Evolutionary conservation across 2,113 vertebrate genomes (phyloP).

Genomic region (Helogale parvula): DNA sequence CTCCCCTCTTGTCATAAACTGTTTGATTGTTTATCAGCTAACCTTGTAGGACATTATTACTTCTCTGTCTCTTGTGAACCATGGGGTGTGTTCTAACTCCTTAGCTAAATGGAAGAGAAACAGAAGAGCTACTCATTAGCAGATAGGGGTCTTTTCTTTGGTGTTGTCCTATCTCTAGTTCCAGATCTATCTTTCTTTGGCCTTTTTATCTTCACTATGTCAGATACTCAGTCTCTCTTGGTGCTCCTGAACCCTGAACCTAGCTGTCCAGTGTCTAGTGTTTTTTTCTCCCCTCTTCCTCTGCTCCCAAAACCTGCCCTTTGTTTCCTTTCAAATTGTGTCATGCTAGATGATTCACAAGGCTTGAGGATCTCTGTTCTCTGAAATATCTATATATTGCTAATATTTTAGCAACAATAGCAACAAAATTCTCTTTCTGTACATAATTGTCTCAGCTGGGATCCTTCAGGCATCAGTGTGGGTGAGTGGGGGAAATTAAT

Average conservation of each 20-base stretch:
- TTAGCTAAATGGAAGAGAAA: not conserved
- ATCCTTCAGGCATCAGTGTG: not conserved
- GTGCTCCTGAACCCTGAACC: not conserved
- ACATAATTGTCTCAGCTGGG: not conserved
- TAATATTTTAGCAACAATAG: not conserved
- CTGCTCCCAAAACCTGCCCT: not conserved
- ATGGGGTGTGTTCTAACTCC: not conserved
- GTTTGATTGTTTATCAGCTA: conserved; percentile 16
- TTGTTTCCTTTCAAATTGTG: not conserved
- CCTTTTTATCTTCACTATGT: not conserved
- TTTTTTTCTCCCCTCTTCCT: not conserved
- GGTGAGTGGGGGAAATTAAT: not conserved
- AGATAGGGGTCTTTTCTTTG: not conserved
- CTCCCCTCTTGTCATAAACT: not conserved
- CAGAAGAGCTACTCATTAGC: not conserved
- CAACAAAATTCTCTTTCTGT: not conserved
- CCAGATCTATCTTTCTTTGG: not conserved
- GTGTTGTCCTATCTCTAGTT: not conserved
- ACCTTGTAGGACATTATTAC: not conserved
- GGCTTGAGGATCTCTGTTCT: not conserved
- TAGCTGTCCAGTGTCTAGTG: not conserved
- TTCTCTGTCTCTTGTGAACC: not conserved
- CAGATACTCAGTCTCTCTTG: not conserved
- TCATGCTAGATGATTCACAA: not conserved
- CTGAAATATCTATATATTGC: not conserved